Evolutionary conservation across 2,888 invertebrate species (phyloP), one percentile per base, ranked within the genome.

Genomic region (Pyrrhosoma nymphula): DNA sequence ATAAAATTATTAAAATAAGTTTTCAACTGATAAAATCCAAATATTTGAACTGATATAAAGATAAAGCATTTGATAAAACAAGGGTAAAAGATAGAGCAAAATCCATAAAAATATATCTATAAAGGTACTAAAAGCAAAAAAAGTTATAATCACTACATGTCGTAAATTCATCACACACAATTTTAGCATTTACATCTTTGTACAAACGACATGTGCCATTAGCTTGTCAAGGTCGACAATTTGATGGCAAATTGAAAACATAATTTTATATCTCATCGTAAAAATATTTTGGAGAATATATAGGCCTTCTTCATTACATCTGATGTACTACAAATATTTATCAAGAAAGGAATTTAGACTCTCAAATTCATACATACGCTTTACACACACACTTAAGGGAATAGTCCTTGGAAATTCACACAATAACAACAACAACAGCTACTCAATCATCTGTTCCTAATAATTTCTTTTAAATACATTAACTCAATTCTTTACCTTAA

Each of bases 91-190:
- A n/a, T 16, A 89, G 18, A 23, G 56, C 26, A 89, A 56, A 56
- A 89, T 55, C 89, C 89, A 89, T 89, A 89, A 89, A 88, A 89
- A 89, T 89, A 89, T 26, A 69, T 55, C 56, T 89, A 89, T 89
- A 89, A 30, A 89, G 14, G 47, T n/a, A 55, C 26, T 89, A 26
- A 26, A 55, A 55, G 47, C 26, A 89, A 55, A 89, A 12, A 82
- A 82, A 69, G 18, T 56, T 55, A 89, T 55, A 89, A 56, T 89
- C 16, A 82, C 30, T 82, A 14, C 14, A 56, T n/a, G 20, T 56
- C 10, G 26, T 89, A 88, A 88, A 88, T 88, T 55, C 10, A 89
- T 89, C n/a, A 55, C 23, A 89, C 47, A 89, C 16, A 35, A 82
- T 35, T 35, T 35, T 35, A 30, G 16, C 0, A 82, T 82, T 35